phyloP scores from a whole-genome alignment of 2,888 invertebrate genomes.

The Sminthurides aquaticus region DNA sequence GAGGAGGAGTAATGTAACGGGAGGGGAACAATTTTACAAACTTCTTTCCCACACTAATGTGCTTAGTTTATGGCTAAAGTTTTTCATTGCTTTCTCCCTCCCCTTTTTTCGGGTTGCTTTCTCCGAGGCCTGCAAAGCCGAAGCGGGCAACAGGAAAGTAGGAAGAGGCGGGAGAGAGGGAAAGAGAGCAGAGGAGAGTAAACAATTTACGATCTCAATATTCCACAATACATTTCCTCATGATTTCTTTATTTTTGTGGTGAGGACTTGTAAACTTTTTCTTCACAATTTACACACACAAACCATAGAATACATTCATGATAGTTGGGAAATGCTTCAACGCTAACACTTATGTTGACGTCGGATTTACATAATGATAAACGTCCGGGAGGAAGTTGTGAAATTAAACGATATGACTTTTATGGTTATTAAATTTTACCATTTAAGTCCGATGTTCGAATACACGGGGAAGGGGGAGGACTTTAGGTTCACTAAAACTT shows the following conservation, averaged over 20 bases:
- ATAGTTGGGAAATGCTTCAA: no score
- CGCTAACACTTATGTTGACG: no score
- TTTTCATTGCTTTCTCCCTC: no score
- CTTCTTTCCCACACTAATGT: background rate
- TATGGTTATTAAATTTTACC: no score
- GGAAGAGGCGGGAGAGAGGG: background rate
- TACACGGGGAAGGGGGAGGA: no score
- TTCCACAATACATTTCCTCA: background rate
- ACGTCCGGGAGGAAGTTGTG: background rate
- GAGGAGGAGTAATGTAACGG: background rate
- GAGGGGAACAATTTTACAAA: background rate
- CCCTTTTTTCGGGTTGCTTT: no score
- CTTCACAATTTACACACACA: no score
- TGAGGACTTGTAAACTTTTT: background rate
- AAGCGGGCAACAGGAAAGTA: no score
- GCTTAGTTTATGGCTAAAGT: background rate
- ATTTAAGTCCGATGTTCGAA: no score
- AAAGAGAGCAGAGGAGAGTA: background rate
- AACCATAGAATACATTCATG: no score
- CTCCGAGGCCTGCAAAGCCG: no score
- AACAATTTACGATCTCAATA: background rate
- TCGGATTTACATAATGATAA: background rate
- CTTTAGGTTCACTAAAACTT: no score
- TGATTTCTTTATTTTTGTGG: background rate
- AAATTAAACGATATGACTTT: background rate